These are phyloP conservation scores for Steinernema khuongi DNA, from an alignment of 1,140 invertebrate species.

Conservation along the genomic window DNA sequence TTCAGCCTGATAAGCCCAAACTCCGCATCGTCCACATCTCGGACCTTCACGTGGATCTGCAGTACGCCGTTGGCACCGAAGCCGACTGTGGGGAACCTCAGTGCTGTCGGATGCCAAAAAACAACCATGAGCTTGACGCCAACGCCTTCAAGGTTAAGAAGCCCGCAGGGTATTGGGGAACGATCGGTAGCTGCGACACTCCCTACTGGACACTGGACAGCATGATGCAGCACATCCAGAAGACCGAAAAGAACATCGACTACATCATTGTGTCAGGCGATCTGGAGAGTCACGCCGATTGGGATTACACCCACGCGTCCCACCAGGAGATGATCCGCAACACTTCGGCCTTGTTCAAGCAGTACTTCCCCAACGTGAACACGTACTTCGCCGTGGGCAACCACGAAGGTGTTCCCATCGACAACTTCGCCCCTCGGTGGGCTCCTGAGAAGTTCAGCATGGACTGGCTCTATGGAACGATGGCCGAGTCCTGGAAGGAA, in stretches of 20 bases:
- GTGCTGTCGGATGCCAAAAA: slow-evolving; percentile 40
- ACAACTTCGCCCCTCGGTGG: slow-evolving; percentile 43
- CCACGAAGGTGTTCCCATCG: slow-evolving; percentile 45
- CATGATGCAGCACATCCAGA: slow-evolving; percentile 40
- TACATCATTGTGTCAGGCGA: slow-evolving; percentile 49
- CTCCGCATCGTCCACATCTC: slow-evolving; percentile 40
- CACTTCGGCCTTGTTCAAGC: slow-evolving; percentile 37
- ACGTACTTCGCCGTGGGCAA: slow-evolving; percentile 46
- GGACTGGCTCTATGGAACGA: slow-evolving; percentile 47
- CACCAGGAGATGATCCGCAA: slow-evolving; percentile 33
- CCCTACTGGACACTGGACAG: slow-evolving; percentile 49
- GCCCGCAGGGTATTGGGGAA: slow-evolving; percentile 39
- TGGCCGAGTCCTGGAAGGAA: slow-evolving; percentile 39
- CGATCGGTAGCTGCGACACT: slow-evolving; percentile 41
- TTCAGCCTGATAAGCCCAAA: slow-evolving; percentile 15
- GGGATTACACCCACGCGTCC: slow-evolving; percentile 35
- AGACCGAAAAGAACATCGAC: slow-evolving; percentile 42
- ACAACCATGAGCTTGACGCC: slow-evolving; percentile 17
- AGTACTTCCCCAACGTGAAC: slow-evolving; percentile 40
- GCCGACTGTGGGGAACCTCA: slow-evolving; percentile 40
- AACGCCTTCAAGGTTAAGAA: slow-evolving; percentile 10
- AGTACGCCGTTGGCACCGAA: slow-evolving; percentile 38
- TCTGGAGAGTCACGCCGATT: slow-evolving; percentile 45
- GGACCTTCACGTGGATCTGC: slow-evolving; percentile 42
- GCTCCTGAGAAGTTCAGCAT: slow-evolving; percentile 44